Percentiles rank a stretch among this genome's conserved stretches.
These are phyloP conservation scores for Poecilia picta DNA, from an alignment of 2,797 vertebrate genomes.

Conservation along the genomic window DNA sequence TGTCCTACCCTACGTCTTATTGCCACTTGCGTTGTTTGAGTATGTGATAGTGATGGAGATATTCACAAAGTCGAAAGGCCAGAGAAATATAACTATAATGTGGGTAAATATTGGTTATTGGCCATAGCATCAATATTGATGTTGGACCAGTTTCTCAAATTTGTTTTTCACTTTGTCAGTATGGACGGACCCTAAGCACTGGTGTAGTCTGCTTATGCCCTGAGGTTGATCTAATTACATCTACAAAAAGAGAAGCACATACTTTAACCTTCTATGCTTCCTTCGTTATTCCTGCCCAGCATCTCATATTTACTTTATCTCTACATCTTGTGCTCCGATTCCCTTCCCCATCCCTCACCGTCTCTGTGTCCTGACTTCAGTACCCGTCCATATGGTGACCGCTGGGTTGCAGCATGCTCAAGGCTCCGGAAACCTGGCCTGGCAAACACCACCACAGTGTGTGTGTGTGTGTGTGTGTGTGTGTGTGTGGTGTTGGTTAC, in stretches of 20 bases:
- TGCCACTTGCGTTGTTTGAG: not conserved
- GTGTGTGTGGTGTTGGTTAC: constrained; percentile 36
- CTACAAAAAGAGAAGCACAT: not conserved
- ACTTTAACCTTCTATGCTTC: not conserved
- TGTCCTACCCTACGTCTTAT: too few species aligned
- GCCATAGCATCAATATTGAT: not conserved
- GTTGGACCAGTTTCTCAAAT: not conserved
- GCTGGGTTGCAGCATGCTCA: constrained; percentile 78
- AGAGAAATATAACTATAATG: not conserved
- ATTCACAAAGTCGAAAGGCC: not conserved
- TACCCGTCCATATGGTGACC: constrained; percentile 81
- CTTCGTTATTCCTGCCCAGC: not conserved
- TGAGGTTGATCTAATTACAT: not conserved
- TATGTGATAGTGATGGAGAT: not conserved
- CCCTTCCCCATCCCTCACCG: constrained; percentile 19
- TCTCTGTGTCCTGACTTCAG: constrained; percentile 60
- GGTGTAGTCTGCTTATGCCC: not conserved
- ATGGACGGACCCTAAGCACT: not conserved
- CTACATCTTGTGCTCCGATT: not conserved
- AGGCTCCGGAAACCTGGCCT: constrained; percentile 68
- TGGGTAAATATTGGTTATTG: not conserved
- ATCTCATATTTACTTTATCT: not conserved
- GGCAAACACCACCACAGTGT: constrained; percentile 41
- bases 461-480: constrained; percentile 25
- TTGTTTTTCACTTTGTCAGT: not conserved